These are phyloP conservation scores for Aromia moschata DNA, from an alignment of 2,888 invertebrate species.

Conservation along the genomic window DNA sequence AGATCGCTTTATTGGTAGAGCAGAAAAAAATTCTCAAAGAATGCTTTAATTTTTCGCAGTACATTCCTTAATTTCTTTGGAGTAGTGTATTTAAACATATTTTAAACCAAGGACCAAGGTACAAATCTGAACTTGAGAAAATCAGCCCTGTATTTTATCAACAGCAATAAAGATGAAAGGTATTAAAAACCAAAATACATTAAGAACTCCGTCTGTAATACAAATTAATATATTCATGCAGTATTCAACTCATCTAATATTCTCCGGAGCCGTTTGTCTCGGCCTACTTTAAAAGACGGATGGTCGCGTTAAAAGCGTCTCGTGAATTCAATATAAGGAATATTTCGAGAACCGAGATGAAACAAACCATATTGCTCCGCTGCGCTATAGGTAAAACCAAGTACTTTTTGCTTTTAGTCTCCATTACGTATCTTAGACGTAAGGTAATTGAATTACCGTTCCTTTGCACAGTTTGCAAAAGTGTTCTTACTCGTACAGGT, in stretches of 20 bases:
- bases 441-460: conserved; percentile 17
- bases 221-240: not conserved
- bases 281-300: conserved; percentile 12
- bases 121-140: too few relatives aligned
- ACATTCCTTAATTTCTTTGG: too few relatives aligned
- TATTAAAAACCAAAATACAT: not conserved
- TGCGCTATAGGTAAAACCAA: conserved; percentile 4
- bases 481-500: conserved; percentile 16
- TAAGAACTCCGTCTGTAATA: not conserved
- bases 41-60: too few relatives aligned
- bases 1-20: too few relatives aligned
- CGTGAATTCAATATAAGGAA: conserved; percentile 13
- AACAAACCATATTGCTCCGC: conserved; percentile 19
- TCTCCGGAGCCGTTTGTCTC: not conserved
- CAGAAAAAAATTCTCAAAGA: too few relatives aligned
- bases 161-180: too few relatives aligned
- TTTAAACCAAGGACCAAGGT: too few relatives aligned
- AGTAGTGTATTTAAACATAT: too few relatives aligned
- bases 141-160: too few relatives aligned
- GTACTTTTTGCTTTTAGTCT: conserved; percentile 4
- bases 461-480: too few relatives aligned
- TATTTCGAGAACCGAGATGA: conserved; percentile 19
- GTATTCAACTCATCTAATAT: not conserved
- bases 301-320: conserved; percentile 21
- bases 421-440: conserved; percentile 19